Base-by-base conservation (phyloP, 2,888 invertebrate genomes). In the Amphimallon solstitiale region DNA sequence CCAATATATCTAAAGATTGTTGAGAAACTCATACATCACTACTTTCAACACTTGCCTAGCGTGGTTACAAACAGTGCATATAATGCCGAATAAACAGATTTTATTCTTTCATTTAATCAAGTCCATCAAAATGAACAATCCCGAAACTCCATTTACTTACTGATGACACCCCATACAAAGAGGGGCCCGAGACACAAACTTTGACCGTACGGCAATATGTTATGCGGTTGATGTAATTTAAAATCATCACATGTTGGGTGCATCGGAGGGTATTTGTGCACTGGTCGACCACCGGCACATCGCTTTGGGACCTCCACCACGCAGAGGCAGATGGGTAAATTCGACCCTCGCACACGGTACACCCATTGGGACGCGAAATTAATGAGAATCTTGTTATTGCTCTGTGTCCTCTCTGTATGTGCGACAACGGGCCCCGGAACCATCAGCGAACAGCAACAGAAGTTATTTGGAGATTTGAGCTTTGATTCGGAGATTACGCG, bases 301-400 rank as follows among this genome's bases (percentile, higher is more conserved):
- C 70, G 71, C 67, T 72, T 66, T 56, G 76, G 75, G 74, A 74
- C 59, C 60, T 17, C 51, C 34, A 46, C 45, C 46, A 72, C 74
- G 72, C 72, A 68, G 51, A 71, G 73, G 72, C 73, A 72, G 70
- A 73, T 68, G 67, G 71, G 70, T 70, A 65, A 68, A 72, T 64
- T 66, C 72, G 71, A 14, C 14, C 51, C 10, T 35, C 75, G 69
- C 63, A 60, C n/a, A n/a, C n/a, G n/a, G n/a, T n/a, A 67, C 70
- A 71, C 71, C 64, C 65, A 38, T 52, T 10, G 63, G 63, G 63
- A 54, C 35, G 29, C 64, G 73, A 75, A 78, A 78, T 78, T 79
- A 79, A 79, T 78, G 79, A 77, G 77, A 78, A 78, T 76, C 76
- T 75, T 76, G 79, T 78, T 79, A 79, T 77, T 77, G 77, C 77